Percentiles rank a stretch among this genome's conserved stretches.
These are phyloP conservation scores for Vireo griseus DNA, from an alignment of 2,797 vertebrate genomes.

Conservation along the genomic window DNA sequence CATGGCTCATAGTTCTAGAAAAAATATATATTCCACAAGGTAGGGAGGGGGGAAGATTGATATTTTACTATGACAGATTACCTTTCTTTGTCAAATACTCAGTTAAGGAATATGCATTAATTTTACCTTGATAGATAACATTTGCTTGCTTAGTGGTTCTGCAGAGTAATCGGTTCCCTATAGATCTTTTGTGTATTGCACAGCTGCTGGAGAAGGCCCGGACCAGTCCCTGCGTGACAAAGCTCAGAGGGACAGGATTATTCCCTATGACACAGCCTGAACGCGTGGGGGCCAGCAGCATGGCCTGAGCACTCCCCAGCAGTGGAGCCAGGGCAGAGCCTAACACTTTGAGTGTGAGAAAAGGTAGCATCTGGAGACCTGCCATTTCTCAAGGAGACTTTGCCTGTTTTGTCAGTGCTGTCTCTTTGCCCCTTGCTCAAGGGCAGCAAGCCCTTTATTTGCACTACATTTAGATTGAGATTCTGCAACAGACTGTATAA, in stretches of 20 bases:
- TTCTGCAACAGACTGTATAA: neutral
- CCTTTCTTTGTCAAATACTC: neutral
- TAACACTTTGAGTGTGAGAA: neutral
- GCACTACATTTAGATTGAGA: neutral
- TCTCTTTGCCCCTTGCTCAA: neutral
- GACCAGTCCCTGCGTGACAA: neutral
- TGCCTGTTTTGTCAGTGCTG: neutral
- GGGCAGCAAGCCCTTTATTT: neutral
- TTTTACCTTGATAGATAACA: neutral
- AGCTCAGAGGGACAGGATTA: neutral
- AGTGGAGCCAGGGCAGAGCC: neutral
- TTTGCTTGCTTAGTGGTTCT: neutral
- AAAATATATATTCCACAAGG: neutral
- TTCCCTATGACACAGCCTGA: neutral
- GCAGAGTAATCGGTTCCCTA: neutral
- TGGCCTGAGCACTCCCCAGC: neutral
- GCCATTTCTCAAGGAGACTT: neutral
- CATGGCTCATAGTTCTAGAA: neutral
- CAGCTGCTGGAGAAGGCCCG: neutral
- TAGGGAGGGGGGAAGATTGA: neutral
- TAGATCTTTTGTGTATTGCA: neutral
- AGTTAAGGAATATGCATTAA: neutral
- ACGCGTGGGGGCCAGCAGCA: rapidly evolving
- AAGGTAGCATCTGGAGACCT: neutral
- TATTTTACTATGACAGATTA: neutral